phyloP scores from a whole-genome alignment of 2,113 vertebrate genomes.

The Tamias sibiricus region DNA sequence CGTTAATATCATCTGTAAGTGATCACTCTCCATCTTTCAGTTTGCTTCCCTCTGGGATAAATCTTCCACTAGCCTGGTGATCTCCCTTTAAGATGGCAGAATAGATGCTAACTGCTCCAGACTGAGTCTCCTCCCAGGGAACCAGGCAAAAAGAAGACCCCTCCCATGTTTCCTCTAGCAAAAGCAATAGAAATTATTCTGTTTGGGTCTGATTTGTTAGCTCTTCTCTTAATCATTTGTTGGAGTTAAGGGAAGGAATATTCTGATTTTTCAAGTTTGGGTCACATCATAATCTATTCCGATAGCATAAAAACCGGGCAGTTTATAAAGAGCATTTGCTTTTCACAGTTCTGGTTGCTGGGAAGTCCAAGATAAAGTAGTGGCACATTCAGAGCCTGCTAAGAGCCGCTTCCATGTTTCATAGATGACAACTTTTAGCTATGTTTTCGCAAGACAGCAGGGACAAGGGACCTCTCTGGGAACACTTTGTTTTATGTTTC shows the following conservation, averaged over 20 bases:
- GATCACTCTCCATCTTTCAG: background rate
- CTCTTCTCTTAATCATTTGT: background rate
- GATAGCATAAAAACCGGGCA: background rate
- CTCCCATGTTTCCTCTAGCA: background rate
- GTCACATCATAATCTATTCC: background rate
- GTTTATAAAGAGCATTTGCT: background rate
- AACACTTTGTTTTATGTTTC: background rate
- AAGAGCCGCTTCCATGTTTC: background rate
- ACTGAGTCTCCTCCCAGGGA: background rate
- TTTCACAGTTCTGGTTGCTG: background rate
- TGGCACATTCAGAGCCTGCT: background rate
- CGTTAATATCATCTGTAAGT: background rate
- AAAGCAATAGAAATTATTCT: background rate
- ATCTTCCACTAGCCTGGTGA: background rate
- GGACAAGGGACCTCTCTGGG: background rate
- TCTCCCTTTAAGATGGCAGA: background rate
- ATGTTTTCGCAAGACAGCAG: background rate
- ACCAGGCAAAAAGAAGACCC: background rate
- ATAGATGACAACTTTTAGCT: background rate
- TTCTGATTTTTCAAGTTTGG: background rate
- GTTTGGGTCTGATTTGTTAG: background rate
- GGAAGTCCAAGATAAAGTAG: background rate
- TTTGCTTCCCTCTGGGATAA: background rate
- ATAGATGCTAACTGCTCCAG: background rate
- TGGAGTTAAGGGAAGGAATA: background rate